These are phyloP conservation scores for Aulostomus chinensis DNA, from an alignment of 2,797 vertebrate genomes.

Conservation along the genomic window DNA sequence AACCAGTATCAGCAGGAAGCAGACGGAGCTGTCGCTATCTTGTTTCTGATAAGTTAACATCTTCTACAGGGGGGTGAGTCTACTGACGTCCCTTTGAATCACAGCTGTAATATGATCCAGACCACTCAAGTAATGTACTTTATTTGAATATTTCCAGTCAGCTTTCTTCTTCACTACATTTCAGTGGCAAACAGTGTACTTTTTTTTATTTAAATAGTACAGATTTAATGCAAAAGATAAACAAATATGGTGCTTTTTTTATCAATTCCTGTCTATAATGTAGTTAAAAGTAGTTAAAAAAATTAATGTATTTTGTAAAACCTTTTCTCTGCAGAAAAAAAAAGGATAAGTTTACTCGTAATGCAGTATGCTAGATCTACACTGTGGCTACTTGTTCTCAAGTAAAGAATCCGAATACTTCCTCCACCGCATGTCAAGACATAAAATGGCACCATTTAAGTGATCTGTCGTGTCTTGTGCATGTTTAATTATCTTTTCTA, in stretches of 20 bases:
- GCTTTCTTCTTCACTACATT: neutral
- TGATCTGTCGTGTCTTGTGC: conserved; percentile 20
- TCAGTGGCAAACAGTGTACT: neutral
- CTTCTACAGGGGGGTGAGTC: neutral
- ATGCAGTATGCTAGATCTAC: neutral
- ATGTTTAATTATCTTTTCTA: conserved; percentile 38
- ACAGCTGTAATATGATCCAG: neutral
- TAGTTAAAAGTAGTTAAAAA: too few relatives aligned
- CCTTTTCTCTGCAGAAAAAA: too few relatives aligned
- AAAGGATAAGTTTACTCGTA: too few relatives aligned
- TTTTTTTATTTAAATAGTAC: neutral
- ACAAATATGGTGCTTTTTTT: neutral
- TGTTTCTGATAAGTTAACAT: neutral
- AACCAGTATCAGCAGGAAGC: neutral
- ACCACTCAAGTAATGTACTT: too few relatives aligned
- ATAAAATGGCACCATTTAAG: neutral
- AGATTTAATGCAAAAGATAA: neutral
- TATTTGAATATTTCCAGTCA: too few relatives aligned
- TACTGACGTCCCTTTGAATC: conserved; percentile 6
- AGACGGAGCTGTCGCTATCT: too few relatives aligned
- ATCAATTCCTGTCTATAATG: too few relatives aligned
- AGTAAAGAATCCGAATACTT: neutral
- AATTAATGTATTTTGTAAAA: too few relatives aligned
- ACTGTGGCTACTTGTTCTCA: neutral
- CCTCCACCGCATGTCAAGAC: neutral